Evolutionary conservation across 2,113 vertebrate species (phyloP), one percentile per base, ranked within the genome.

Genomic region (Megaptera novaeangliae): DNA sequence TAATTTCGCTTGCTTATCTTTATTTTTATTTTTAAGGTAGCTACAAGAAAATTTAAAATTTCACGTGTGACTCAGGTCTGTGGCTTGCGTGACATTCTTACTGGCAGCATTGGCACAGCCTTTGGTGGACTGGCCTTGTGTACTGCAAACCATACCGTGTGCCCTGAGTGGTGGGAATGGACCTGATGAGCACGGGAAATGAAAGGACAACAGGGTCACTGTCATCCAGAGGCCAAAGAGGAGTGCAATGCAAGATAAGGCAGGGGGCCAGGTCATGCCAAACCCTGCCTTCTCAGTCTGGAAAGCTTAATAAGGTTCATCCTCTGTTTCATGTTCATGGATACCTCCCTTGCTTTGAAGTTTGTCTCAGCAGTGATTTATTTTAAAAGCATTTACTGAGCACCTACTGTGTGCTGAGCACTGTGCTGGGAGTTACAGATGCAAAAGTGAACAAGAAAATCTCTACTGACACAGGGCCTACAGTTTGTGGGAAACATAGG

Each of bases 71-170:
- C 31, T 44, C 52, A 11, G 8, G 8, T 55, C 66, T 61, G 31
- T 2, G 6, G 44, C 6, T 85, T 17, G 0, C 21, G 2, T 6
- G 11, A 12, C 52, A 44, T 95, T 44, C 75, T 61, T 81, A 18
- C 10, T 9, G 77, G 88, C 7, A 31, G 13, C 0, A 6, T 0
- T 20, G 69, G 31, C 12, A 20, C 1, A 13, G 18, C 6, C 13
- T 63, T 72, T 34, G 31, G 21, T 44, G 31, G 20, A 7, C 6
- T 23, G 36, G 44, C 55, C 75, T 64, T 55, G 49, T 55, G 68
- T n/a, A 8, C 10, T 13, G 2, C 25, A 57, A 57, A 46, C 9
- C 18, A 1, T 14, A 9, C 10, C 2, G 1, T 39, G 41, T 21
- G 25, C 27, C 46, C 41, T 41, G 21, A 9, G 1, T 52, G 59